A percentile compares a stretch with the other conserved stretches of the same genome.
phyloP scores from a whole-genome alignment of 2,797 vertebrate species.

The Falco rusticolus region DNA sequence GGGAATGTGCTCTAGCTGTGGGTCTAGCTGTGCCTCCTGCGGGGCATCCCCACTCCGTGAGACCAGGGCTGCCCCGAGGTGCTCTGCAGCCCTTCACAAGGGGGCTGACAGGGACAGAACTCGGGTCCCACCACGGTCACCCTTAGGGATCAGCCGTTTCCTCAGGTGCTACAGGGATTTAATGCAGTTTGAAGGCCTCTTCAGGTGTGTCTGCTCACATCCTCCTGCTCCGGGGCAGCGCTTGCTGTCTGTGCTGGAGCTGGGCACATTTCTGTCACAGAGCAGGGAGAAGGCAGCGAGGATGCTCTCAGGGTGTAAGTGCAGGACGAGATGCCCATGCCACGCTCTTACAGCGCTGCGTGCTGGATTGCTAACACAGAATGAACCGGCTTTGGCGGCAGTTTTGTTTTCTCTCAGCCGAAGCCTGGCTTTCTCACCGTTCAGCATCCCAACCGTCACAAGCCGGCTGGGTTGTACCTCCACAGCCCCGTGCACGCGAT shows the following conservation, averaged over 20 bases:
- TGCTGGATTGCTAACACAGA: not conserved
- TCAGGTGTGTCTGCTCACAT: not conserved
- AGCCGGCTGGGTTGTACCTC: not conserved
- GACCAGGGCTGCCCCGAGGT: not conserved
- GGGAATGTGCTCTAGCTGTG: not conserved
- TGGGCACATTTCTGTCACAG: not conserved
- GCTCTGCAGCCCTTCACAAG: not conserved
- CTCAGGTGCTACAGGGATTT: not conserved
- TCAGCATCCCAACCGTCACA: not conserved
- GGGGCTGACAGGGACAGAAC: not conserved
- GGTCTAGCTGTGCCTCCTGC: not conserved
- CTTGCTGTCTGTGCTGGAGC: not conserved
- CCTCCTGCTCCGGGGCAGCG: accelerated
- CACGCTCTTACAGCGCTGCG: not conserved
- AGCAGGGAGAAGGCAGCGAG: accelerated
- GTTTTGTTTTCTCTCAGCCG: not conserved
- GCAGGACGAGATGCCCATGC: not conserved
- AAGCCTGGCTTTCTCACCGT: not conserved
- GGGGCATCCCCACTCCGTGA: accelerated
- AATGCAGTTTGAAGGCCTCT: not conserved
- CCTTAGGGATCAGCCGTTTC: not conserved
- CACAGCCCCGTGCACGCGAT: not conserved
- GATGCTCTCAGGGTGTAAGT: not conserved
- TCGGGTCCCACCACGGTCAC: accelerated
- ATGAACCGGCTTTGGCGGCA: not conserved